Conservation (phyloP, 2,797 vertebrate species). For the Melanotaenia pygmaea region DNA sequence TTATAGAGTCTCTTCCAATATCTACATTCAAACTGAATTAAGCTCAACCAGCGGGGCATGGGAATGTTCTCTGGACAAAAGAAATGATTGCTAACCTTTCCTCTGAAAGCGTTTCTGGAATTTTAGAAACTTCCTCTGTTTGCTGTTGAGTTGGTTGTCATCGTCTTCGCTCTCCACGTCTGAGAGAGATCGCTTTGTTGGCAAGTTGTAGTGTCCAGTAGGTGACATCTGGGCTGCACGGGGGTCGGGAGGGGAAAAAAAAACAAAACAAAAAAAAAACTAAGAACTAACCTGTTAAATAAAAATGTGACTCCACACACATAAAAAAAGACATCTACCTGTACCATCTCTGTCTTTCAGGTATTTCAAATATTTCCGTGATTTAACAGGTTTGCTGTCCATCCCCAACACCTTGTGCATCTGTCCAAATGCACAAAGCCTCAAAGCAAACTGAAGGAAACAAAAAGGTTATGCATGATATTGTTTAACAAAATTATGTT, state of each 20-base stretch:
- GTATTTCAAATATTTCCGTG: constrained; percentile 81
- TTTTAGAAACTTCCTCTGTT: constrained; percentile 90
- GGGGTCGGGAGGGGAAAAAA: not conserved
- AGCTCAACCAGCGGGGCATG: not conserved
- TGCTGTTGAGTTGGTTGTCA: constrained; percentile 89
- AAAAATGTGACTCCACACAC: not conserved
- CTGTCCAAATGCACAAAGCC: constrained; percentile 94
- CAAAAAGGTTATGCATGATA: not conserved
- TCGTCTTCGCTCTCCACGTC: constrained; percentile 87
- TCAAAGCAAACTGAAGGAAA: constrained; percentile 87
- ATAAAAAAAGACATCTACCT: constrained; percentile 68
- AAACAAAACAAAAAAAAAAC: not conserved
- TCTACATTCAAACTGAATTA: not conserved
- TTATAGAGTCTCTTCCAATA: not conserved
- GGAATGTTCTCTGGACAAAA: not conserved
- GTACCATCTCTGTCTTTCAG: constrained; percentile 48
- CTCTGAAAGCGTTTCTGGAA: constrained; percentile 83
- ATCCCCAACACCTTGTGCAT: constrained; percentile 96
- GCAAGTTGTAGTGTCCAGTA: constrained; percentile 81
- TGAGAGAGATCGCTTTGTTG: constrained; percentile 87
- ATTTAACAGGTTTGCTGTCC: constrained; percentile 88
- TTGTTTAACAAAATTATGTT: not conserved
- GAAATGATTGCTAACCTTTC: constrained; percentile 70
- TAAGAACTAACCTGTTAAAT: not conserved
- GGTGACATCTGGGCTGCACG: constrained; percentile 87